Evolutionary conservation across 2,113 vertebrate genomes (phyloP), one percentile per base, ranked within the genome.

Genomic region (Pelodiscus sinensis): DNA sequence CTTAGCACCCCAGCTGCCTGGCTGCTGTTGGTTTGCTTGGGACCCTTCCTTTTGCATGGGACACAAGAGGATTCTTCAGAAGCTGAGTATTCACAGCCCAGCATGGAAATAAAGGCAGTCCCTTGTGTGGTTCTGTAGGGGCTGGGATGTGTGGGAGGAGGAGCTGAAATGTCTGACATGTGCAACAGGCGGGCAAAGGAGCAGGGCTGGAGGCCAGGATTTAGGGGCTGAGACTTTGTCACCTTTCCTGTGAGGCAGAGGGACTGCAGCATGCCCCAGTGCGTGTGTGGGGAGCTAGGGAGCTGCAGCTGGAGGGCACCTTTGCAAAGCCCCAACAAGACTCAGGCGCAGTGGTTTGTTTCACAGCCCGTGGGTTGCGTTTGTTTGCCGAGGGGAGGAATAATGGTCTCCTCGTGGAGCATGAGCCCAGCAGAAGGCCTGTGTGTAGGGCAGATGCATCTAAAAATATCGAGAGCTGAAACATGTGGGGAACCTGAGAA

Each of bases 391-490:
- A 68, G 29, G 62, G 31, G 31, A 29, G 62, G 62, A 31, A 68
- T n/a, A 68, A n/a, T 68, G 62, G 29, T 35, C 65, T 65, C 62
- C 62, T 65, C 62, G 2, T 3, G 29, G 62, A 65, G 62, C 29
- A 15, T 9, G n/a, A 21, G 22, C 57, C 44, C 16, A 10, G 54
- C 44, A 57, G 62, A 29, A 9, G 31, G 35, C 54, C 60, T 55
- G 65, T 14, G 7, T 75, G 65, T 15, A 22, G 27, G 44, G 44
- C 25, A n/a, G 68, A 55, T 27, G 84, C 1, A 78, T 55, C 90
- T 92, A 92, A 92, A 92, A 92, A 92, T 92, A 92, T 44, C 13
- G 55, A 27, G 60, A 18, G 24, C 27, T 50, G 54, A 52, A 73
- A 6, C 85, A 84, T 44, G 75, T 21, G 75, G 81, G 56, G 8